phyloP scores from a whole-genome alignment of 2,113 vertebrate genomes.

The Mustela nigripes region DNA sequence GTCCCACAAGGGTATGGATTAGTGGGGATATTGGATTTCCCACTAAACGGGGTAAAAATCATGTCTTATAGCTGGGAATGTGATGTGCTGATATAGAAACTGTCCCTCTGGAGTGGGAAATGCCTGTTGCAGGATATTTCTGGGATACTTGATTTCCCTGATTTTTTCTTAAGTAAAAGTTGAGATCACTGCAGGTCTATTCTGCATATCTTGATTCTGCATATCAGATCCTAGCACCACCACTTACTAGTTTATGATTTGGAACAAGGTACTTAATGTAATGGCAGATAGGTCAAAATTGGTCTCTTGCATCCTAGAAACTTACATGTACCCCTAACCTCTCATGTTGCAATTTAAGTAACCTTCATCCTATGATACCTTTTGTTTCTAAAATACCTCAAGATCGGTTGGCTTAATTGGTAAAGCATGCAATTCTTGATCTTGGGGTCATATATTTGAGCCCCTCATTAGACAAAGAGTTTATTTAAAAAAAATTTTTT shows the following conservation, averaged over 20 bases:
- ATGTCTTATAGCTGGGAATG: background rate
- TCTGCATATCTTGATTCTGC: background rate
- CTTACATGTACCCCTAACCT: background rate
- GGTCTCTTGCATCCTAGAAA: background rate
- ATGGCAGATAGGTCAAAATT: background rate
- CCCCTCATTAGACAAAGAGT: background rate
- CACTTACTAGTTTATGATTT: background rate
- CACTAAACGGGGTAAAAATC: background rate
- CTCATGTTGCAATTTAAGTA: background rate
- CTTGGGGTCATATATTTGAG: background rate
- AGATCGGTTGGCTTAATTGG: background rate
- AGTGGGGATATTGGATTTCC: background rate
- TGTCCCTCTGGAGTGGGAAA: background rate
- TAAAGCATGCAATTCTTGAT: background rate
- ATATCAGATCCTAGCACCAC: background rate
- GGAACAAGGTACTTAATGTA: background rate
- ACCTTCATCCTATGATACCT: background rate
- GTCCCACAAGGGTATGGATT: background rate
- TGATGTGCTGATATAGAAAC: background rate
- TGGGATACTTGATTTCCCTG: background rate
- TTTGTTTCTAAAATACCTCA: background rate
- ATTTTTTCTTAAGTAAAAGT: slow-evolving; percentile 23
- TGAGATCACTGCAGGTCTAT: background rate
- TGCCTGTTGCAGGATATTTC: background rate
- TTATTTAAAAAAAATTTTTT: background rate